Conservation (phyloP, 2,888 invertebrate species). For the Patella ulyssiponensis region DNA sequence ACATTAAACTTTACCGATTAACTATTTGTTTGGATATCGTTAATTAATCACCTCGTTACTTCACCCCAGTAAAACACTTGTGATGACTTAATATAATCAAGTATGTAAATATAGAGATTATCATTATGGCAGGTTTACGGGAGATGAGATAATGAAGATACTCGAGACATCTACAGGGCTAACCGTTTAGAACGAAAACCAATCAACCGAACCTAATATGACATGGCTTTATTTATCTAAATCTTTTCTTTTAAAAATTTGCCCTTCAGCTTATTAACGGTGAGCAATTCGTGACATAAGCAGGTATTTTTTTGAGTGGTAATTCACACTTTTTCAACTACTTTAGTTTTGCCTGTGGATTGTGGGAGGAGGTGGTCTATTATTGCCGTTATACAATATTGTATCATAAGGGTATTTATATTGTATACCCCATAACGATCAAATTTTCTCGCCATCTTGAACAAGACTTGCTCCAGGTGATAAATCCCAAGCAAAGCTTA, state of each 20-base stretch:
- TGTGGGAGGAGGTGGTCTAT: too few relatives aligned
- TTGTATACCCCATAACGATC: not conserved
- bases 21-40: too few relatives aligned
- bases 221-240: slow-evolving; percentile 3
- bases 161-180: not conserved
- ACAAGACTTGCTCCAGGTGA: not conserved
- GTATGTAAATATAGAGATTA: not conserved
- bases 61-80: too few relatives aligned
- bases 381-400: too few relatives aligned
- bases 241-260: not conserved
- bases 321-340: too few relatives aligned
- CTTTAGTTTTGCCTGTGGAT: too few relatives aligned
- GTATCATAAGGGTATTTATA: too few relatives aligned
- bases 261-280: not conserved
- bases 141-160: not conserved
- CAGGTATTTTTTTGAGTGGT: too few relatives aligned
- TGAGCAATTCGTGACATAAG: too few relatives aligned
- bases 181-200: not conserved
- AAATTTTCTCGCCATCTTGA: not conserved
- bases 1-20: too few relatives aligned
- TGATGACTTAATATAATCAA: too few relatives aligned
- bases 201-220: not conserved
- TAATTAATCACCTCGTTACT: too few relatives aligned
- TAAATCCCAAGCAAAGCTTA: not conserved
- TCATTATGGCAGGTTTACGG: not conserved